Evolutionary conservation across 2,113 vertebrate species (phyloP).

Genomic region (Pteronura brasiliensis): DNA sequence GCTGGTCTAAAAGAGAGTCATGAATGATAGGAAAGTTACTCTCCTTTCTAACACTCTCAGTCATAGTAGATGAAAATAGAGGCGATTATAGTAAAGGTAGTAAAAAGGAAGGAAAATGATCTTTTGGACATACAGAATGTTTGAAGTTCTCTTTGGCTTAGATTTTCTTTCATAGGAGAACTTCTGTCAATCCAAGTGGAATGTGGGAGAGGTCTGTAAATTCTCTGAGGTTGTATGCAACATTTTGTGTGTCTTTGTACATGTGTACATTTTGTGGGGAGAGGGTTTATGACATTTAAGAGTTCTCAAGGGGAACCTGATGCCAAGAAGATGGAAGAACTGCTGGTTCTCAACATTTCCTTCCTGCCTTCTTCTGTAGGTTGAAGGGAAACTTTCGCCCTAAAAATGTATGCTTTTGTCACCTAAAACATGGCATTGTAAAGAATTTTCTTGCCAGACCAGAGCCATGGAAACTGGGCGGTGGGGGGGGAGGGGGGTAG

Average conservation of each 20-base stretch:
- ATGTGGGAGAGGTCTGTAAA: not conserved
- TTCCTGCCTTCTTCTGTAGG: not conserved
- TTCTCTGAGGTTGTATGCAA: not conserved
- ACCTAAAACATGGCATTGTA: constrained; percentile 3
- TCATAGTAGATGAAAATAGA: not conserved
- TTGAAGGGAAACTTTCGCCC: constrained; percentile 16
- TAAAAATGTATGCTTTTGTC: constrained; percentile 45
- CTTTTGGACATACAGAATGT: not conserved
- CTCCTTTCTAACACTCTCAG: not conserved
- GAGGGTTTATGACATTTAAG: not conserved
- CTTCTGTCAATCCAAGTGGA: not conserved
- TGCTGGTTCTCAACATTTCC: not conserved
- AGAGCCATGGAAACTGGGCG: constrained; percentile 29
- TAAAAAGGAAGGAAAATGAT: constrained; percentile 24
- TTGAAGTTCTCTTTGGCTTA: not conserved
- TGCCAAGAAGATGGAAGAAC: not conserved
- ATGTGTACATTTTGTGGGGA: not conserved
- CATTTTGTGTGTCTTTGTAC: not conserved
- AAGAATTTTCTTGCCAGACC: constrained; percentile 31
- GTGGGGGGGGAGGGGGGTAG: not conserved
- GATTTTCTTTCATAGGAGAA: not conserved
- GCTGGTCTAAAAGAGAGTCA: not conserved
- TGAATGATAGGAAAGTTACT: not conserved
- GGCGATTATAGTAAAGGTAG: not conserved
- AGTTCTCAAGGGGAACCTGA: not conserved